phyloP scores from a whole-genome alignment of 2,888 invertebrate genomes.

The Latrodectus hesperus region DNA sequence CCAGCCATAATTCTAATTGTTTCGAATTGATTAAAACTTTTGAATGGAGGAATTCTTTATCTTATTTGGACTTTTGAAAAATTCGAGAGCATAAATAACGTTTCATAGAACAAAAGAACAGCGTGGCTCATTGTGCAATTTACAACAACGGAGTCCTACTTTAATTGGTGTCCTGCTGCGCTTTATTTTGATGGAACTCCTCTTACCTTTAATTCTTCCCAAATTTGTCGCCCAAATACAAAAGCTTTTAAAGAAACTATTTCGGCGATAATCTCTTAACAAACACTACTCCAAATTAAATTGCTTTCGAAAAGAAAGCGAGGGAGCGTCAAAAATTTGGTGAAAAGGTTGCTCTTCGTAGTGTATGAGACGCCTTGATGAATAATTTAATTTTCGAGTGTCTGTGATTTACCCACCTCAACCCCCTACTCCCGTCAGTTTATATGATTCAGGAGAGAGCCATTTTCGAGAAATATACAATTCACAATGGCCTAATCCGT shows the following conservation, averaged over 20 bases:
- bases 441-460: slow-evolving; percentile 4
- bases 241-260: not conserved
- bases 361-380: slow-evolving; percentile 23
- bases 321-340: slow-evolving; percentile 7
- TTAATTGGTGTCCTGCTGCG: slow-evolving; percentile 37
- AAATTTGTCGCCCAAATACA: not conserved
- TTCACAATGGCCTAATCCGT: slow-evolving; percentile 56
- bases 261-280: slow-evolving; percentile 37
- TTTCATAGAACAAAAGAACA: not conserved
- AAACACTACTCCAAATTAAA: slow-evolving; percentile 45
- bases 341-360: slow-evolving; percentile 3
- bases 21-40: too few relatives aligned
- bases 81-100: not conserved
- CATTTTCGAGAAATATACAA: slow-evolving; percentile 41
- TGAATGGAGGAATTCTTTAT: too few relatives aligned
- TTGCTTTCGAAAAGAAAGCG: slow-evolving; percentile 42
- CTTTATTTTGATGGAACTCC: not conserved
- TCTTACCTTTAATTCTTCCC: not conserved
- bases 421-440: not conserved
- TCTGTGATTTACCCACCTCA: slow-evolving; percentile 7
- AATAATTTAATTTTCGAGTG: slow-evolving; percentile 56
- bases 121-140: too few relatives aligned
- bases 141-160: slow-evolving; percentile 1
- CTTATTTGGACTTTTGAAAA: too few relatives aligned
- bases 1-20: too few relatives aligned